Evolutionary conservation across 2,797 vertebrate genomes (phyloP).

Genomic region (Semotilus atromaculatus): DNA sequence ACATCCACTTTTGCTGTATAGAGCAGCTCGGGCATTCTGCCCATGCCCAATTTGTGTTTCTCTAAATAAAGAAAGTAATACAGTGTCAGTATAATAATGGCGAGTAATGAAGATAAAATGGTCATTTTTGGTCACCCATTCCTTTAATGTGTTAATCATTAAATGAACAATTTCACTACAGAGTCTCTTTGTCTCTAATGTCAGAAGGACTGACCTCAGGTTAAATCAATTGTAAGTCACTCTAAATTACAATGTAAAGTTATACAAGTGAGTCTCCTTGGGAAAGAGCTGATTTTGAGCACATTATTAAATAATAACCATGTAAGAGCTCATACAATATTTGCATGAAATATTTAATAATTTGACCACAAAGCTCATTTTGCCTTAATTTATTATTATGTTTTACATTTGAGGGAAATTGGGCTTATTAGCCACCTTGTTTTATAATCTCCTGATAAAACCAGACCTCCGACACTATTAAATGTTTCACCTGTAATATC

Average conservation of each 20-base stretch:
- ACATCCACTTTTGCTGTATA: not conserved
- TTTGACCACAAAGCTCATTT: slow-evolving; percentile 38
- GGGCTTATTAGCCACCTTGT: slow-evolving; percentile 40
- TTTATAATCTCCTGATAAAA: slow-evolving; percentile 55
- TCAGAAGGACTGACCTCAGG: slow-evolving; percentile 23
- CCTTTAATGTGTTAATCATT: slow-evolving; percentile 20
- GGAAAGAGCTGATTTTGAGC: slow-evolving; percentile 10
- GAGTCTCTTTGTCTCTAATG: slow-evolving; percentile 29
- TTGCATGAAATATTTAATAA: slow-evolving; percentile 29
- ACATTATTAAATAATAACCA: slow-evolving; percentile 32
- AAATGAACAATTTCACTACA: slow-evolving; percentile 6
- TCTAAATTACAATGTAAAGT: slow-evolving; percentile 29
- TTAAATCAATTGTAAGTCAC: slow-evolving; percentile 33
- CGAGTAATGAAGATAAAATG: not conserved
- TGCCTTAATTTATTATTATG: slow-evolving; percentile 27
- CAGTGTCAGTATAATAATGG: not conserved
- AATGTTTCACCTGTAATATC: slow-evolving; percentile 55
- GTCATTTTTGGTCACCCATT: not conserved
- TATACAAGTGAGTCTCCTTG: slow-evolving; percentile 4
- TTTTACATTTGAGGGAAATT: slow-evolving; percentile 33
- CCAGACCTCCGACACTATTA: slow-evolving; percentile 50
- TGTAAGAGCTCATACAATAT: slow-evolving; percentile 21
- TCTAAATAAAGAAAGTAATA: slow-evolving; percentile 6
- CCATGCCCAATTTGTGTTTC: not conserved
- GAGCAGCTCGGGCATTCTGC: not conserved